Evolutionary conservation across 2,113 vertebrate genomes (phyloP), one percentile per base, ranked within the genome.

Genomic region (Muscicapa adusta): DNA sequence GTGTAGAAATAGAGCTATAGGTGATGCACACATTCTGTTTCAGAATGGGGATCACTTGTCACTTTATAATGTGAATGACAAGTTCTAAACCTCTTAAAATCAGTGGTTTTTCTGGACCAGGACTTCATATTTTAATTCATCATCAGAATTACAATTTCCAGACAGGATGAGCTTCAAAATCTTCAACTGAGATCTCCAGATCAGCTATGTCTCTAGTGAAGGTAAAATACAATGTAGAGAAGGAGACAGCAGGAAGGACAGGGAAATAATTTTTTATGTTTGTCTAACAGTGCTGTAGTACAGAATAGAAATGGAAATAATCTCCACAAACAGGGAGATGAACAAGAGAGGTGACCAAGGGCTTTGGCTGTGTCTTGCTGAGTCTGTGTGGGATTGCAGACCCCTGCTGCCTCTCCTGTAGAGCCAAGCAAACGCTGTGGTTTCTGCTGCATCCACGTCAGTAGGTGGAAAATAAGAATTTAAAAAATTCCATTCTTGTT

Each of bases 381-480:
- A 79, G 25, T 48, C n/a, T 5, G 23, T 36, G 18, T 2, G 0
- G 18, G 57, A 68, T 8, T 62, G 85, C 50, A 90, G 67, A 16
- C 9, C 23, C 18, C 9, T 2, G 33, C 24, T 1, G 1, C 25
- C 48, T 61, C 36, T 68, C 28, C 45, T 1, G 3, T 12, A 47
- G n/a, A 83, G 83, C 38, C 72, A 83, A 61, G 31, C 19, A 56
- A 45, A 88, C 15, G 14, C 24, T 70, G 56, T 45, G 81, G 45
- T 40, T 91, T 88, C 78, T 93, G 60, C 23, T 93, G 56, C n/a
- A 33, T 74, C 80, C 60, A 23, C 13, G 45, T 80, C 57, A 88
- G 67, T 58, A 61, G 29, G 53, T 29, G 20, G 36, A 89, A 91
- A 90, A 66, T 1, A 70, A 33, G 28, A 89, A 66, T 84, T 65